Percentiles rank a stretch among this genome's conserved stretches.
These are phyloP conservation scores for Lobophora halterata DNA, from an alignment of 2,888 invertebrate species.

Conservation along the genomic window DNA sequence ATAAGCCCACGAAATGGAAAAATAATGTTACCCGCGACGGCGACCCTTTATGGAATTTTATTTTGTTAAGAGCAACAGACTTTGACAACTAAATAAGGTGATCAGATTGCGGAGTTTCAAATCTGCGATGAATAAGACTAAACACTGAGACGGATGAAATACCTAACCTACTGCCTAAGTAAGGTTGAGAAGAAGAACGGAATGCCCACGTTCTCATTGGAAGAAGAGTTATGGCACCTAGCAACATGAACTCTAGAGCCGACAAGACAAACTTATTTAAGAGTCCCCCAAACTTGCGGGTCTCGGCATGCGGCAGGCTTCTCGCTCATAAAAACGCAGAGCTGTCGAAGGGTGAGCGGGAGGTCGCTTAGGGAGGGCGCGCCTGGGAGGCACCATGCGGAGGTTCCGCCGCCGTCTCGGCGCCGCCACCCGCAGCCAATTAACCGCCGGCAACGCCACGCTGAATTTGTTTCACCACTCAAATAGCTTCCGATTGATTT, in stretches of 20 bases:
- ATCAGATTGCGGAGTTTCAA: not conserved
- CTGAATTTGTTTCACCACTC: constrained; percentile 75
- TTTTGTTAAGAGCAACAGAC: constrained; percentile 25
- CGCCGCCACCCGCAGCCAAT: constrained; percentile 81
- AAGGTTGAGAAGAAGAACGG: not conserved
- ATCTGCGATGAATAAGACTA: no score
- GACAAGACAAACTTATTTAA: constrained; percentile 66
- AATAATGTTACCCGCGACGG: constrained; percentile 70
- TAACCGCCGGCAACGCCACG: constrained; percentile 75
- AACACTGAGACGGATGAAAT: no score
- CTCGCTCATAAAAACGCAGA: constrained; percentile 73
- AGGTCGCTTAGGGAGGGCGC: constrained; percentile 55
- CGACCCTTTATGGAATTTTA: constrained; percentile 45
- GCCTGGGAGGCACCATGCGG: constrained; percentile 71
- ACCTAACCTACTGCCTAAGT: no score
- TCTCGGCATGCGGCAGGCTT: constrained; percentile 66
- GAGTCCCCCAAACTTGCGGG: constrained; percentile 64
- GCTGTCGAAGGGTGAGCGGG: constrained; percentile 62
- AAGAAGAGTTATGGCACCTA: constrained; percentile 39
- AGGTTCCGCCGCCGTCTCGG: constrained; percentile 80
- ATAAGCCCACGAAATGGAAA: constrained; percentile 78
- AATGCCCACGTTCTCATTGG: not conserved
- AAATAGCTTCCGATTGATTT: constrained; percentile 78
- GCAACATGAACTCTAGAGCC: constrained; percentile 48
- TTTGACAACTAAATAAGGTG: not conserved